A percentile compares a stretch with the other conserved stretches of the same genome.
phyloP scores from a whole-genome alignment of 37 sponge, comb jelly and placozoan species.

The Beroe ovata region DNA sequence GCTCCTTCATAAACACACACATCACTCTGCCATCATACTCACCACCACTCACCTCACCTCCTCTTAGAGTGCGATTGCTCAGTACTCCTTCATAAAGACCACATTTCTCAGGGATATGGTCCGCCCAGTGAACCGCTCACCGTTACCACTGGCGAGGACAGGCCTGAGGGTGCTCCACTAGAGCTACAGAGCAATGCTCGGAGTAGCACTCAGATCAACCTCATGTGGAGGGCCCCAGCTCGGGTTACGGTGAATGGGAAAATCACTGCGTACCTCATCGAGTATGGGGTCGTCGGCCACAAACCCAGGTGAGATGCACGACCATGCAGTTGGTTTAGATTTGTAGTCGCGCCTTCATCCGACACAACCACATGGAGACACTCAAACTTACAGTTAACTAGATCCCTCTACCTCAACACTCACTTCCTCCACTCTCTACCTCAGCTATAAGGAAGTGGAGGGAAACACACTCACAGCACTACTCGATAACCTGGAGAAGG shows the following conservation, averaged over 20 bases:
- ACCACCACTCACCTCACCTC: too few relatives aligned
- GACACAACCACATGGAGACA: too few relatives aligned
- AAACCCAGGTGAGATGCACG: background rate
- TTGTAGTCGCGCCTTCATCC: too few relatives aligned
- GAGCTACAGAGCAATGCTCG: conserved; percentile 46
- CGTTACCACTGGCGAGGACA: conserved; percentile 39
- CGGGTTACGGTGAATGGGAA: background rate
- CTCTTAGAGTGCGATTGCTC: too few relatives aligned
- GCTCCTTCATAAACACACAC: too few relatives aligned
- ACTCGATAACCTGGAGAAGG: conserved; percentile 13
- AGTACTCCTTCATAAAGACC: too few relatives aligned
- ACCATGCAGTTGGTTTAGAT: too few relatives aligned
- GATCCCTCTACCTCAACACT: too few relatives aligned
- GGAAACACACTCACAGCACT: background rate
- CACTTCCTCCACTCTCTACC: background rate
- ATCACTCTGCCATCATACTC: too few relatives aligned
- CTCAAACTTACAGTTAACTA: too few relatives aligned
- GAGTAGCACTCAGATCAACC: conserved; percentile 49
- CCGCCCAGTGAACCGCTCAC: conserved; percentile 23
- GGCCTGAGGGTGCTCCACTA: conserved; percentile 39
- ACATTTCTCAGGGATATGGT: conserved; percentile 25
- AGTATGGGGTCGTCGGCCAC: conserved; percentile 16
- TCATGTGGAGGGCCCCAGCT: conserved; percentile 27
- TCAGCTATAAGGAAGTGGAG: background rate
- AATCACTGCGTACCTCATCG: conserved; percentile 5